Evolutionary conservation across 2,113 vertebrate species (phyloP), one percentile per base, ranked within the genome.

Genomic region (Pseudois nayaur): DNA sequence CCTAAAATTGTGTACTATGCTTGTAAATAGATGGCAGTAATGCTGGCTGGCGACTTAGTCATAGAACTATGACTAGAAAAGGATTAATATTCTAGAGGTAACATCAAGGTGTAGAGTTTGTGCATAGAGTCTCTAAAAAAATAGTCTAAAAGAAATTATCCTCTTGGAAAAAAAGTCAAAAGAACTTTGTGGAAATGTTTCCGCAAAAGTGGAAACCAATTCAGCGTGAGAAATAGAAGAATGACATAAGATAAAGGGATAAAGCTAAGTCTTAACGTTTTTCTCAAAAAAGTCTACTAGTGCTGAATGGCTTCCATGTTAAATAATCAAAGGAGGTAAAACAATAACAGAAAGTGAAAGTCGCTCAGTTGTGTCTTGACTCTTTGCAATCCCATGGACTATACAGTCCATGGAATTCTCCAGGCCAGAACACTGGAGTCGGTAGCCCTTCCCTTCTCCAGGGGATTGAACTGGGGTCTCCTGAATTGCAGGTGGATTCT

Each of bases 291-390:
- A 54, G 11, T 0, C n/a, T 48, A 3, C 8, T 55, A 36, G 14
- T 52, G 7, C 29, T 78, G 36, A 60, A 62, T 87, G 33, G 62
- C 54, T 87, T 90, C 27, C 45, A 11, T 57, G 5, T 29, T 87
- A 90, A 85, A n/a, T 48, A 45, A 74, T 84, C 54, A 54, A 43
- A 84, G 9, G 17, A 87, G 16, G 3, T 64, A 29, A 78, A 67
- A 59, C 48, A 3, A 40, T 17, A 57, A 91, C 17, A 67, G 33
- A 67, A 36, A 67, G 64, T 67, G n/a, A 36, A 36, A 36, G n/a
- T 36, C 0, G 0, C 17, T 67, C 9, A 67, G 17, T 11, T n/a
- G 8, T 36, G 64, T 36, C 33, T 36, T 36, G 7, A 21, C 64
- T 67, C 64, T 67, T n/a, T 67, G 64, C 16, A n/a, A n/a, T 9